Evolutionary conservation across 1,140 invertebrate genomes (phyloP).

Genomic region (Anoplophora glabripennis): DNA sequence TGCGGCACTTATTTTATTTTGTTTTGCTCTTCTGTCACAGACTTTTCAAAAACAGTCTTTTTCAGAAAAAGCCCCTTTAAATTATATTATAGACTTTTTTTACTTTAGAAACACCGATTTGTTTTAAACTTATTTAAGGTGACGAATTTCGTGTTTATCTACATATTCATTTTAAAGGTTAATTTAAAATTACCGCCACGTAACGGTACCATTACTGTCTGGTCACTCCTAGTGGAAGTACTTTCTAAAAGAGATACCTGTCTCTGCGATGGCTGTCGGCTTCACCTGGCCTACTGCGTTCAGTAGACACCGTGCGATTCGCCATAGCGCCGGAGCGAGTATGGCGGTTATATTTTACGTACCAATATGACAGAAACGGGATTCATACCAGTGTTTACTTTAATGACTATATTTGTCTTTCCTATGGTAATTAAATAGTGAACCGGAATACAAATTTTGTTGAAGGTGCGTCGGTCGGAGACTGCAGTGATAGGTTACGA

Average conservation of each 20-base stretch:
- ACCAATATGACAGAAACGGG: conserved; percentile 1
- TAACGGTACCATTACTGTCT: not conserved
- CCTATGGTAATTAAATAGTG: not conserved
- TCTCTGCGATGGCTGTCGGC: not conserved
- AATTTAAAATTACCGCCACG: no score
- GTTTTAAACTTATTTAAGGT: no score
- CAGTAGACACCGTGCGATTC: conserved; percentile 15
- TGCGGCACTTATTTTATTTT: no score
- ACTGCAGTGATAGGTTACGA: conserved; percentile 1
- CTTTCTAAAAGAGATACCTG: no score
- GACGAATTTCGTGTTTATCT: no score
- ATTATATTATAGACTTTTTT: no score
- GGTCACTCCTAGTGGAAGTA: not conserved
- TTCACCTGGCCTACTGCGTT: conserved; percentile 17
- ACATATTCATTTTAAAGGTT: no score
- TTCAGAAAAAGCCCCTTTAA: no score
- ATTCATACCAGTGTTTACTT: not conserved
- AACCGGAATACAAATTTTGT: not conserved
- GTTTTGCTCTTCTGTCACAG: no score
- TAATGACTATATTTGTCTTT: not conserved
- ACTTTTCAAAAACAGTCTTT: no score
- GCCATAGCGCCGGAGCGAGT: conserved; percentile 18
- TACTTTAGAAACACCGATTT: no score
- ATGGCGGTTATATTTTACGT: conserved; percentile 7
- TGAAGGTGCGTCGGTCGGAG: not conserved